Conservation (phyloP, 2,113 vertebrate genomes). For the Cisticola juncidis region DNA sequence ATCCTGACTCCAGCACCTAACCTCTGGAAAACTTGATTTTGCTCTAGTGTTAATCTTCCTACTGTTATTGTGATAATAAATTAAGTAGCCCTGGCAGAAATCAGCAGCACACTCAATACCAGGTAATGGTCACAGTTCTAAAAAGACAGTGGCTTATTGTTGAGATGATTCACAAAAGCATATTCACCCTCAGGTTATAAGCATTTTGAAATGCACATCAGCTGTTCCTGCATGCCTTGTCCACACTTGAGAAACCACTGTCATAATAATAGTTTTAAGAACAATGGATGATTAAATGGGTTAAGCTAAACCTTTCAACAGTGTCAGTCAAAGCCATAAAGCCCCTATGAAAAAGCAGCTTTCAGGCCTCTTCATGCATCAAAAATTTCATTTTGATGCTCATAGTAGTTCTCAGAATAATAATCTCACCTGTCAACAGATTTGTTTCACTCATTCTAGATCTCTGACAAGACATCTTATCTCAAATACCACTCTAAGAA, state of each 20-base stretch:
- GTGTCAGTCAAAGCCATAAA: neutral
- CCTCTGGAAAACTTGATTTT: neutral
- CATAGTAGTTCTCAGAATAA: neutral
- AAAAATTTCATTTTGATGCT: neutral
- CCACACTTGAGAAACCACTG: neutral
- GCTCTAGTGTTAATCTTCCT: neutral
- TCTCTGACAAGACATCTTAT: neutral
- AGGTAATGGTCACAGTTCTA: neutral
- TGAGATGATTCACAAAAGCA: neutral
- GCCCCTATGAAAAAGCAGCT: neutral
- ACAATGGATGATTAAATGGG: neutral
- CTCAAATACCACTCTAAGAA: neutral
- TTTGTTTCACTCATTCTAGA: neutral
- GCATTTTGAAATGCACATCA: neutral
- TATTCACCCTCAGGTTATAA: neutral
- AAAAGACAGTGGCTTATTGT: neutral
- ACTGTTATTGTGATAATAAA: neutral
- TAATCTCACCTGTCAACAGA: neutral
- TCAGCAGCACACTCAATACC: neutral
- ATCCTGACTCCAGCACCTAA: neutral
- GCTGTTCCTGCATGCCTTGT: neutral
- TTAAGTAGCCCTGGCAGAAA: neutral
- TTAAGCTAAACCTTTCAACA: neutral
- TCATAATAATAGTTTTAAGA: neutral
- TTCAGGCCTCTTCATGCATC: neutral